These are phyloP conservation scores for Malacosoma neustria DNA, from an alignment of 2,888 invertebrate species.

Conservation along the genomic window DNA sequence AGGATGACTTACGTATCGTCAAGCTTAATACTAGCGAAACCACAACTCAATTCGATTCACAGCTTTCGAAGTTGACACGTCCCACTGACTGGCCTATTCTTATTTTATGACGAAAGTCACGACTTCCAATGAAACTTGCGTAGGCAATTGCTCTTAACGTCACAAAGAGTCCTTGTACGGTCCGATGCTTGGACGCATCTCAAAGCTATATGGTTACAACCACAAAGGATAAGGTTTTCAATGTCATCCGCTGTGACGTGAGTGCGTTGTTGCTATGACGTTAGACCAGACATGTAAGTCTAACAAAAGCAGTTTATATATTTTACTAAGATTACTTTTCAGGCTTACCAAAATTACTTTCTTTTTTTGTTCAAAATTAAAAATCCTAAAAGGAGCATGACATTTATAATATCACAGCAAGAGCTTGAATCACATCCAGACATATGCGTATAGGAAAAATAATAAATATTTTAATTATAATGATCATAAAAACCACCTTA, in stretches of 20 bases:
- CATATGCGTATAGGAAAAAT: too few species aligned
- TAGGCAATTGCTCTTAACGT: conserved; percentile 44
- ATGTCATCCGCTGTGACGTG: conserved; percentile 42
- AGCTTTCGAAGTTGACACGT: conserved; percentile 15
- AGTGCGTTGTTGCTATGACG: conserved; percentile 46
- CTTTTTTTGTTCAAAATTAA: too few species aligned
- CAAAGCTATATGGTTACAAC: conserved; percentile 63
- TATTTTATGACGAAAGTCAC: conserved; percentile 23
- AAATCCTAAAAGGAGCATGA: too few species aligned
- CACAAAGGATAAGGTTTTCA: conserved; percentile 59
- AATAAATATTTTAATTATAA: too few species aligned
- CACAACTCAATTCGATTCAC: conserved; percentile 18
- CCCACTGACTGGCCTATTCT: conserved; percentile 20
- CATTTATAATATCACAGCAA: too few species aligned
- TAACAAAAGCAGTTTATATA: too few species aligned
- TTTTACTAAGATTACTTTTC: too few species aligned
- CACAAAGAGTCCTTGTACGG: conserved; percentile 62
- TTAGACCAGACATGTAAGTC: conserved; percentile 12
- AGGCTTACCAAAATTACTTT: too few species aligned
- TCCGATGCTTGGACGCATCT: conserved; percentile 55
- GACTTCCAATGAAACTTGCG: conserved; percentile 18
- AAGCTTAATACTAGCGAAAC: conserved; percentile 15
- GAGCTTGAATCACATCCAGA: too few species aligned
- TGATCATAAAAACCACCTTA: too few species aligned
- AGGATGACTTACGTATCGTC: conserved; percentile 19